Evolutionary conservation across 2,888 invertebrate genomes (phyloP), one percentile per base, ranked within the genome.

Genomic region (Chaitophorus viminalis): DNA sequence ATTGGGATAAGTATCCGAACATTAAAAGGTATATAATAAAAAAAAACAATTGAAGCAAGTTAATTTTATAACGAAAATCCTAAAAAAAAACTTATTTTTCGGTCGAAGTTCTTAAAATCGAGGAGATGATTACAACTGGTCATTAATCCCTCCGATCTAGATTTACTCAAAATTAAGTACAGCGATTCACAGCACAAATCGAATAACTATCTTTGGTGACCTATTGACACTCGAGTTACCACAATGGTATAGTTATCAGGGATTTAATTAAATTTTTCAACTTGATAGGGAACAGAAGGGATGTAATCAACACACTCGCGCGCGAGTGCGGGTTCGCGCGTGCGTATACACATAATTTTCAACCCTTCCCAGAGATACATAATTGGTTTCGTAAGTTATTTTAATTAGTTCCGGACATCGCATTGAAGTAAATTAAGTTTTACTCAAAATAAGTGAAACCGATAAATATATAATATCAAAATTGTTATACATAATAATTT

Each of bases 301-400:
- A 18, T 21, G 46, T 39, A 65, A 75, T 76, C 46, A 76, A 75
- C 36, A 39, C 8, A 75, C n/a, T 6, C 75, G 33, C 31, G 31
- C 39, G 9, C 60, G 8, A 11, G 9, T n/a, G 31, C 18, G 6
- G 39, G 39, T 9, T 0, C 46, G 74, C 11, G 29, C 60, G 33
- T 54, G 9, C n/a, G 18, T 8, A 65, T 9, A 4, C 60, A 75
- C 29, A 76, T 84, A 31, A 76, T 84, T 76, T 46, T 76, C 31
- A 39, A 83, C 46, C 83, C 84, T 65, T 46, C 31, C 83, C 25
- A 65, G 25, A 31, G 31, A 65, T 75, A 74, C 25, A 46, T 76
- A 76, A 76, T 84, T 65, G 31, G 84, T 76, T 84, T 31, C 31
- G 54, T 60, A 75, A 82, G 74, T 54, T 74, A 83, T 83, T 83